Conservation (phyloP, 2,797 vertebrate species). For the Sebastes trivittatus region DNA sequence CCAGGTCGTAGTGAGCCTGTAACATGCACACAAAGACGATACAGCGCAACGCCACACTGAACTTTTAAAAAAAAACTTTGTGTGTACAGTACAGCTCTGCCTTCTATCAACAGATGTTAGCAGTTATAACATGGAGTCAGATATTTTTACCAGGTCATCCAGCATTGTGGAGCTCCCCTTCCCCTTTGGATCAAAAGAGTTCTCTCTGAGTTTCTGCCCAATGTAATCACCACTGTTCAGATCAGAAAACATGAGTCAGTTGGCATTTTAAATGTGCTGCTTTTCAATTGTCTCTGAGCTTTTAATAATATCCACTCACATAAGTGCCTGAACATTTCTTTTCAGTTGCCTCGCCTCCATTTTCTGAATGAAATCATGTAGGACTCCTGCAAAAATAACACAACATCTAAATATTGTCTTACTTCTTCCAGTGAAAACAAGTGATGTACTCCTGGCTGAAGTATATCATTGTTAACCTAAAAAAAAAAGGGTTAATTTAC, state of each 20-base stretch:
- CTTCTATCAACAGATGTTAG: neutral
- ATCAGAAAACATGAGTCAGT: neutral
- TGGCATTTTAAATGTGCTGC: neutral
- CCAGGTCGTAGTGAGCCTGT: constrained; percentile 90
- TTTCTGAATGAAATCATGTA: neutral
- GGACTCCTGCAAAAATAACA: constrained; percentile 13
- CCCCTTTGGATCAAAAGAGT: constrained; percentile 88
- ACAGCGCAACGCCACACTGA: neutral
- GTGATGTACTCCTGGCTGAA: neutral
- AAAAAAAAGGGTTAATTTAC: neutral
- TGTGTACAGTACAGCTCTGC: neutral
- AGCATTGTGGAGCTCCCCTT: constrained; percentile 80
- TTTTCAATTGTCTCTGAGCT: neutral
- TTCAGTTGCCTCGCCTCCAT: constrained; percentile 79
- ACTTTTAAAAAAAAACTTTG: neutral
- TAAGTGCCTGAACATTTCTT: constrained; percentile 72
- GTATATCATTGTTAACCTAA: neutral
- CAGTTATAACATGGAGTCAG: neutral
- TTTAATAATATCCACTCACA: constrained; percentile 70
- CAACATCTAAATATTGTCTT: neutral
- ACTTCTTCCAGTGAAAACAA: neutral
- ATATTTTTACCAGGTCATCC: constrained; percentile 85
- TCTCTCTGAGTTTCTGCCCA: constrained; percentile 87
- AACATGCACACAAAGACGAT: neutral
- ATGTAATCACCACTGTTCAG: constrained; percentile 85